These are phyloP conservation scores for Busseola fusca DNA, from an alignment of 2,888 invertebrate species.

Conservation along the genomic window DNA sequence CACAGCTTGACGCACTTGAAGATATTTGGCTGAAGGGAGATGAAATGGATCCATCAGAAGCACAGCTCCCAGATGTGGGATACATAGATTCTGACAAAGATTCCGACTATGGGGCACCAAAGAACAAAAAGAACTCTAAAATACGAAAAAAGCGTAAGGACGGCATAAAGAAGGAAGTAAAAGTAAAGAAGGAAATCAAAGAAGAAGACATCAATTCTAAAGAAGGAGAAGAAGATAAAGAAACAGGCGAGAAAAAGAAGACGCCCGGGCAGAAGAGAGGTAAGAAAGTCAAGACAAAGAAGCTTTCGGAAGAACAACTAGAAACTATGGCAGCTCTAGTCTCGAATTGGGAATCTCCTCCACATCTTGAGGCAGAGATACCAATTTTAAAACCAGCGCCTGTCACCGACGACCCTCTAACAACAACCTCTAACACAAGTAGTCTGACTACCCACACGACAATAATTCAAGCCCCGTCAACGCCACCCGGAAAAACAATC, in stretches of 20 bases:
- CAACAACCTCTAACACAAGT: conserved; percentile 40
- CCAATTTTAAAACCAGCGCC: conserved; percentile 52
- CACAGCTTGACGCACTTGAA: conserved; percentile 92
- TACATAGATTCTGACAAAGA: conserved; percentile 86
- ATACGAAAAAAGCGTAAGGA: conserved; percentile 73
- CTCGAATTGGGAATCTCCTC: conserved; percentile 82
- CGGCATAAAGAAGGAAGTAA: conserved; percentile 69
- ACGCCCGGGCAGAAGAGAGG: conserved; percentile 44
- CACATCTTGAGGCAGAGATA: conserved; percentile 70
- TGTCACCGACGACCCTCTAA: conserved; percentile 55
- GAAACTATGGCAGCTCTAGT: conserved; percentile 77
- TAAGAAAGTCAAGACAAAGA: conserved; percentile 76
- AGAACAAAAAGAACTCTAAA: conserved; percentile 69
- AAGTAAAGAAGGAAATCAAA: conserved; percentile 61
- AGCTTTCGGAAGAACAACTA: conserved; percentile 77
- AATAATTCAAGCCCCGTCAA: conserved; percentile 4
- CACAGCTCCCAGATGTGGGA: conserved; percentile 83
- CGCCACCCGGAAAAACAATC: conserved; percentile 2
- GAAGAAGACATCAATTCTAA: conserved; percentile 58
- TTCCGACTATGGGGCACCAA: conserved; percentile 82
- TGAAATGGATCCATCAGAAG: conserved; percentile 91
- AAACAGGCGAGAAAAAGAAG: conserved; percentile 62
- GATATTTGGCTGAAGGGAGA: conserved; percentile 95
- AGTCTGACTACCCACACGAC: conserved; percentile 20
- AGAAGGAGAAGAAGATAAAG: conserved; percentile 61